Evolutionary conservation across 2,888 invertebrate genomes (phyloP).

Genomic region (Ophion ellenae): DNA sequence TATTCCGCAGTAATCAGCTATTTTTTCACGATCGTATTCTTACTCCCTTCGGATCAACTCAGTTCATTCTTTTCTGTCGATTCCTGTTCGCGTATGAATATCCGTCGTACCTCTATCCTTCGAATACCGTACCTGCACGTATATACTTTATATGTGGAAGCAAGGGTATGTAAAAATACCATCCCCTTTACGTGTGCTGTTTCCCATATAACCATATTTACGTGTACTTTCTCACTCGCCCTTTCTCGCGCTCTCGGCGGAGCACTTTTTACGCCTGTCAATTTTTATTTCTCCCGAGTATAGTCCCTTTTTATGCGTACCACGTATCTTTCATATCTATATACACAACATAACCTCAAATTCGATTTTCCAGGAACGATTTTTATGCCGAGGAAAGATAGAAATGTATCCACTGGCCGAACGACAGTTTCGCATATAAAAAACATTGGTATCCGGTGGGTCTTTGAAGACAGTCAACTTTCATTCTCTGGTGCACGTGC

Average conservation of each 20-base stretch:
- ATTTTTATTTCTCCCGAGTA: conserved; percentile 48
- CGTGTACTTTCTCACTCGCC: conserved; percentile 10
- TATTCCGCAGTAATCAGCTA: no score
- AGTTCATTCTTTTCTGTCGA: background rate
- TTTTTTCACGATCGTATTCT: no score
- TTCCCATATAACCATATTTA: conserved; percentile 14
- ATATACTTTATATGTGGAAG: background rate
- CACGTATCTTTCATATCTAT: background rate
- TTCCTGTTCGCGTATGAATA: background rate
- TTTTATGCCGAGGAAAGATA: conserved; percentile 7
- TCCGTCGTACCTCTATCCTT: background rate
- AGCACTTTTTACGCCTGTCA: conserved; percentile 39
- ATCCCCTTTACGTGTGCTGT: background rate
- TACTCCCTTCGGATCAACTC: no score
- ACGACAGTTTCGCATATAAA: background rate
- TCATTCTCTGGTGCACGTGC: background rate
- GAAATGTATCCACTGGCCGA: background rate
- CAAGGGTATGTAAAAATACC: conserved; percentile 6
- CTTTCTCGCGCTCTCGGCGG: conserved; percentile 24
- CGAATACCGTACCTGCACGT: no score
- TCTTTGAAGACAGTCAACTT: background rate
- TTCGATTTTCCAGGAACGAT: conserved; percentile 13
- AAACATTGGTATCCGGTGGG: background rate
- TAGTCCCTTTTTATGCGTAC: background rate
- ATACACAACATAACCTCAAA: background rate